Evolutionary conservation across 2,888 invertebrate genomes (phyloP).

Genomic region (Pegoplata infirma): DNA sequence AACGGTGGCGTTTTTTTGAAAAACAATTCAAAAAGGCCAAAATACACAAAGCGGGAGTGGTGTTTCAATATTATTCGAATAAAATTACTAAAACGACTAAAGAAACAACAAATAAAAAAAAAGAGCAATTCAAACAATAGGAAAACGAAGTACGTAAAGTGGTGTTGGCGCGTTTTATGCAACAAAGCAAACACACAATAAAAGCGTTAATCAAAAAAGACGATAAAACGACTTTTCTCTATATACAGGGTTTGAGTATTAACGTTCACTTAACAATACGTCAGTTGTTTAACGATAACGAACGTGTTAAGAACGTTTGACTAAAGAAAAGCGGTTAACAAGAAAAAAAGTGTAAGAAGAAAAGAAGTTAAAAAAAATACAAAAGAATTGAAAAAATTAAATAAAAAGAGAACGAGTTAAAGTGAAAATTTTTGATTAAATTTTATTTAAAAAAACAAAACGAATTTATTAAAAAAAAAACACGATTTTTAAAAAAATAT

Average conservation of each 20-base stretch:
- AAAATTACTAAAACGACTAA: not conserved
- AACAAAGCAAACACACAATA: slow-evolving; percentile 20
- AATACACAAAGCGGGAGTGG: slow-evolving; percentile 14
- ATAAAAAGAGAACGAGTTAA: no score
- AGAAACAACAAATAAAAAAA: not conserved
- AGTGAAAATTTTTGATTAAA: slow-evolving; percentile 25
- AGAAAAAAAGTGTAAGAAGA: slow-evolving; percentile 19
- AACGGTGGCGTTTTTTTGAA: slow-evolving; percentile 37
- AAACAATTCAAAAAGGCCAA: not conserved
- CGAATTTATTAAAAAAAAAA: slow-evolving; percentile 23
- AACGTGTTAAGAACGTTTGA: slow-evolving; percentile 61
- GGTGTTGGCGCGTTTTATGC: slow-evolving; percentile 53
- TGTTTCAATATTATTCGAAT: slow-evolving; percentile 14
- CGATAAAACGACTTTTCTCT: slow-evolving; percentile 12
- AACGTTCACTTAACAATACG: slow-evolving; percentile 51
- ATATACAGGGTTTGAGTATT: slow-evolving; percentile 46
- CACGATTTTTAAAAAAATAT: not conserved
- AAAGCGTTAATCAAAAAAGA: slow-evolving; percentile 47
- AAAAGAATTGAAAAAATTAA: no score
- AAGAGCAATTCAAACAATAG: not conserved
- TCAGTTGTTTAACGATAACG: slow-evolving; percentile 62
- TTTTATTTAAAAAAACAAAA: slow-evolving; percentile 19
- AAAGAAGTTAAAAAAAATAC: no score
- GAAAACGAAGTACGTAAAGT: slow-evolving; percentile 9
- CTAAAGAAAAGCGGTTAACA: slow-evolving; percentile 7